Percentiles rank a stretch among this genome's conserved stretches.
phyloP scores from a whole-genome alignment of 2,113 vertebrate species.

The Vidua macroura region DNA sequence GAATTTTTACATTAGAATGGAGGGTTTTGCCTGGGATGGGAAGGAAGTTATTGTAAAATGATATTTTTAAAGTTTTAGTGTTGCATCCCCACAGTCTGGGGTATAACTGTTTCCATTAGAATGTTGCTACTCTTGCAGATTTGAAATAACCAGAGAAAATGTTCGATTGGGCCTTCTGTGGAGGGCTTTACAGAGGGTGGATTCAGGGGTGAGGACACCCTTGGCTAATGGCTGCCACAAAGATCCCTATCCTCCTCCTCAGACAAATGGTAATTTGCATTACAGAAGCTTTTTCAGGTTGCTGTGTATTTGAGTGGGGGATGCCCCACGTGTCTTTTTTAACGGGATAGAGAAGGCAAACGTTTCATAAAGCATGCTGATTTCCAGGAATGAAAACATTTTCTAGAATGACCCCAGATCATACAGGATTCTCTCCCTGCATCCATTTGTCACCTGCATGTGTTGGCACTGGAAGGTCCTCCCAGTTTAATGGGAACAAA shows the following conservation, averaged over 20 bases:
- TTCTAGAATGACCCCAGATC: neutral
- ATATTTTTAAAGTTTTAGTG: neutral
- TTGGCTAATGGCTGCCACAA: neutral
- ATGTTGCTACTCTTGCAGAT: neutral
- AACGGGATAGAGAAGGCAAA: neutral
- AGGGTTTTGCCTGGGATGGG: rapidly evolving
- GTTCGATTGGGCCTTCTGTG: neutral
- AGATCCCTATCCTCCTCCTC: neutral
- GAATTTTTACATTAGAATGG: neutral
- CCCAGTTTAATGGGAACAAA: neutral
- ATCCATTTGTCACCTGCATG: neutral
- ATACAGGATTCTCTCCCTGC: neutral
- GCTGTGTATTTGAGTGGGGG: neutral
- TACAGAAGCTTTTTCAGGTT: neutral
- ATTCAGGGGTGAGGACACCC: neutral
- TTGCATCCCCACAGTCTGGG: neutral
- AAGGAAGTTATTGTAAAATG: neutral
- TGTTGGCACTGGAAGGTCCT: neutral
- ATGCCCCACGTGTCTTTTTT: neutral
- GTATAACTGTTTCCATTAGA: neutral
- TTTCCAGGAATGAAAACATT: neutral
- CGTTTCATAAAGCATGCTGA: neutral
- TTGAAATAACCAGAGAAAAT: neutral
- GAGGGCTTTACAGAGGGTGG: neutral
- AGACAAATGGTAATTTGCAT: slow-evolving; percentile 36